Base-by-base conservation (phyloP, 2,113 vertebrate genomes). In the Ictidomys tridecemlineatus region DNA sequence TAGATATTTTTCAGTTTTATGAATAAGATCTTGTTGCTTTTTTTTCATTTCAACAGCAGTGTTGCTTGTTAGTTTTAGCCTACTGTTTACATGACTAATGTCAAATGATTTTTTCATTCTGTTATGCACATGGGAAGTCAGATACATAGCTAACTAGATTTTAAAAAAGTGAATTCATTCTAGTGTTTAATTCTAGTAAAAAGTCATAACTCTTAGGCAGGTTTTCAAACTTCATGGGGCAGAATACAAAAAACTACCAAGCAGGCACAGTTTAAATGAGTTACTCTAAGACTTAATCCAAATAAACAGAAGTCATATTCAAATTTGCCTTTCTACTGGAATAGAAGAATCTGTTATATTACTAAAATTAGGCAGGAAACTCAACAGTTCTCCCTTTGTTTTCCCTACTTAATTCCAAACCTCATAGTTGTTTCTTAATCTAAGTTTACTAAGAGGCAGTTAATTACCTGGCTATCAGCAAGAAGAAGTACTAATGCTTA, bases 41-140 rank as follows among this genome's bases (percentile, higher is more conserved):
- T 37, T 7, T 78, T 69, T 51, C 10, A 77, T 78, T 89, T 88
- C 77, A 92, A 77, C 58, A 12, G n/a, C 56, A 58, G 37, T 42
- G 20, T 88, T 83, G 58, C 24, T 88, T 24, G 30, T 76, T 74
- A 39, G 86, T 92, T 86, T 65, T 37, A 87, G 53, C 39, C 13
- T 69, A 4, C 45, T 92, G 32, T 76, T 53, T 58, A 42, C 56
- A 45, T 76, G 58, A 30, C 32, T 74, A 37, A 1, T 61, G 28
- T 58, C 90, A 93, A 89, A 39, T 77, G n/a, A 61, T 77, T 76
- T 28, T 72, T 37, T 95, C 37, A 58, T 9, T 80, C 63, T 78
- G 13, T 80, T 58, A 69, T 45, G 9, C 37, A 48, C 14, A 24
- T 83, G 63, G 37, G 37, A 88, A 24, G 22, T 39, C 82, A 95